A percentile compares a stretch with the other conserved stretches of the same genome.
Conservation (phyloP, 2,797 vertebrate species). For the Coendou prehensilis region DNA sequence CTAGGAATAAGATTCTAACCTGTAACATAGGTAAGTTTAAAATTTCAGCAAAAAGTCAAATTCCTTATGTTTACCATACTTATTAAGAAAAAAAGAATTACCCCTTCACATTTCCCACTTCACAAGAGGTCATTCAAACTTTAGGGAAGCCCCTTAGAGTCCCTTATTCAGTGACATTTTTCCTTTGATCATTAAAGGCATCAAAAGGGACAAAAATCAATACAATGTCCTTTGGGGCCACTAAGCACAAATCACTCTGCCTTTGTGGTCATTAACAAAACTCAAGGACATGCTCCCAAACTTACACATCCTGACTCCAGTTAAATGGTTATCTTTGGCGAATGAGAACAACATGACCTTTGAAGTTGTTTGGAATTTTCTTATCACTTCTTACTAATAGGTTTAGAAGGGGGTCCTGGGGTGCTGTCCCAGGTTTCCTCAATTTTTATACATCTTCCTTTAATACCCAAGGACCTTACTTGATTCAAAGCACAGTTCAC, state of each 20-base stretch:
- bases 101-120: not conserved
- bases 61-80: not conserved
- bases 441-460: not conserved
- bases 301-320: not conserved
- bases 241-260: not conserved
- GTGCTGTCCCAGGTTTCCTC: not conserved
- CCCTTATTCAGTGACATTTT: conserved; percentile 15
- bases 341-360: not conserved
- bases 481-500: not conserved
- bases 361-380: not conserved
- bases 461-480: not conserved
- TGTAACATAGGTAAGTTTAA: not conserved
- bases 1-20: not conserved
- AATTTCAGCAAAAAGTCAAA: not conserved
- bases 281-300: not conserved
- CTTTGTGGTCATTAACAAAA: conserved; percentile 13
- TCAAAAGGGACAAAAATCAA: conserved; percentile 26
- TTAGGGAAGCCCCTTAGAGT: not conserved
- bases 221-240: not conserved
- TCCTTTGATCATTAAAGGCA: conserved; percentile 49
- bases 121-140: not conserved
- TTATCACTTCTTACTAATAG: not conserved
- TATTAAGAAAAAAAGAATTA: not conserved
- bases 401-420: not conserved
- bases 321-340: not conserved